phyloP scores from a whole-genome alignment of 2,797 vertebrate species.

The Micropoecilia bifurca region DNA sequence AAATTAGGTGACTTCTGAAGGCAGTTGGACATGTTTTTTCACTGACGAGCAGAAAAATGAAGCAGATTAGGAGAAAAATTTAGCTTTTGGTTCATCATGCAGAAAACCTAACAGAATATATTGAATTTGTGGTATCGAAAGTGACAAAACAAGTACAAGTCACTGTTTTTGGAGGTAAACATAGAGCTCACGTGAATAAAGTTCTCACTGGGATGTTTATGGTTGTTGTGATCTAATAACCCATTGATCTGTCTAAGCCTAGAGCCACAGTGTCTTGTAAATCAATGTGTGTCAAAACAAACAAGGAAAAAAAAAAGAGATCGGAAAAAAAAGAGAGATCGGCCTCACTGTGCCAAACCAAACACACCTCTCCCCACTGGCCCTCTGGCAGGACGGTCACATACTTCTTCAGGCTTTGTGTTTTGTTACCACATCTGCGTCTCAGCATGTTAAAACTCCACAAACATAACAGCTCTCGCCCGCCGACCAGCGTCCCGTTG shows the following conservation, averaged over 20 bases:
- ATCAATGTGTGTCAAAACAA: background rate
- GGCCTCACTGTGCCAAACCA: background rate
- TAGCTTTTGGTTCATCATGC: background rate
- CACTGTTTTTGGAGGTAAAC: background rate
- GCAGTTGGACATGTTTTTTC: too few relatives aligned
- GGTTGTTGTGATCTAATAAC: background rate
- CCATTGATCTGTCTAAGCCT: background rate
- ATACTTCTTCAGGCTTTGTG: background rate
- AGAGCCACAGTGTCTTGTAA: background rate
- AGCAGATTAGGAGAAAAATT: too few relatives aligned
- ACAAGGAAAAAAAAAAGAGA: background rate
- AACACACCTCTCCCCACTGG: background rate
- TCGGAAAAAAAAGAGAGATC: too few relatives aligned
- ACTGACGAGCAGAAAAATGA: too few relatives aligned
- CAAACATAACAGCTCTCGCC: background rate
- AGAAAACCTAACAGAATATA: background rate
- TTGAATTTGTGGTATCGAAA: background rate
- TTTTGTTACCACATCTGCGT: background rate
- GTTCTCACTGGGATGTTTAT: background rate
- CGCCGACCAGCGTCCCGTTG: background rate
- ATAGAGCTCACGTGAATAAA: background rate
- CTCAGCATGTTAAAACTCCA: background rate
- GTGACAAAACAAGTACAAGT: background rate
- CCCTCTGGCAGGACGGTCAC: background rate
- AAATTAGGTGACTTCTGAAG: too few relatives aligned